Base-by-base conservation (phyloP, 2,888 invertebrate species). In the Platycheirus rosarum region DNA sequence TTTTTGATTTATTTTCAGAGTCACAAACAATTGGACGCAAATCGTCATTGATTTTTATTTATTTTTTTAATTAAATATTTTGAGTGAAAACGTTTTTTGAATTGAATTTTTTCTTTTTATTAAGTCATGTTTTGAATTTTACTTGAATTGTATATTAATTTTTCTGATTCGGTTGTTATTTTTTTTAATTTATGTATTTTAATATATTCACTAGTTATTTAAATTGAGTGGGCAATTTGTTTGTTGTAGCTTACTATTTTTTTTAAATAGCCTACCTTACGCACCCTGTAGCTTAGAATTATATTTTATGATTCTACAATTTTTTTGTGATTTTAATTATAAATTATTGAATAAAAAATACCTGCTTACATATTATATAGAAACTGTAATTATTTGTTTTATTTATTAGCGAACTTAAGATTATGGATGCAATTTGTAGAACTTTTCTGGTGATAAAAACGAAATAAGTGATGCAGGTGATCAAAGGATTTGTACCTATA, bases 251-350 rank as follows among this genome's bases (percentile, higher is more conserved):
- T 32, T 57, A n/a, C n/a, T 14, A 57, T 2, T n/a, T 4, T 55
- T 2, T 26, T 42, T 55, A 20, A 40, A 26, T 16, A 16, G 16
- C 44, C 60, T 29, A 29, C 44, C 29, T 42, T 44, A 29, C 1
- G 60, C 60, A 60, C 44, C 4, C 29, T 18, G 11, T 8, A 29
- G n/a, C n/a, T n/a, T 29, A 26, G 8, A 48, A 29, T 42, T 60
- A 29, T 44, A 23, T 46, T 26, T 26, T 42, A 42, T 13, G 18
- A 44, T 60, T 44, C 7, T 42, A 29, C 42, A 71, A 73, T 75
- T 57, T 75, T 63, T 60, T 82, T 85, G 84, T 85, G 84, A 84
- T 85, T 84, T 84, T 76, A 75, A 69, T 14, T 84, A 44, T 44
- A 44, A 60, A 44, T 57, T 53, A 53, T 44, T 42, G 18, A 60